These are phyloP conservation scores for Tenrec ecaudatus DNA, from an alignment of 2,113 vertebrate species.

Conservation along the genomic window DNA sequence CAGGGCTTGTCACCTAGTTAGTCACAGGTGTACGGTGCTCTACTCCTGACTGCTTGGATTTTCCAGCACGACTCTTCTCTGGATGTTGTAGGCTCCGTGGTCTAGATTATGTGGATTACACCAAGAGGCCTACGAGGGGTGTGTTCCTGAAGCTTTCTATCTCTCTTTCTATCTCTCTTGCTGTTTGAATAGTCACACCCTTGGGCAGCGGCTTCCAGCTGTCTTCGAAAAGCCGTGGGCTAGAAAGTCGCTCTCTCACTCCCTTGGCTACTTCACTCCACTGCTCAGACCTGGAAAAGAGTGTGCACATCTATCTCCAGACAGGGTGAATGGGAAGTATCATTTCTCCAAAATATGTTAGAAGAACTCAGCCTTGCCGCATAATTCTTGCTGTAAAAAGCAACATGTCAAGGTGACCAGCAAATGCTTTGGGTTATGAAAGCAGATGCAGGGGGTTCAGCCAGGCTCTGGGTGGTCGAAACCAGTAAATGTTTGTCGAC, in stretches of 20 bases:
- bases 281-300: neutral
- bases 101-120: neutral
- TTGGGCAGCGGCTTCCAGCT: neutral
- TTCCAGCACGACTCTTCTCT: neutral
- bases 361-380: neutral
- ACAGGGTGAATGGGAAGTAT: neutral
- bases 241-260: neutral
- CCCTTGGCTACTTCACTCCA: neutral
- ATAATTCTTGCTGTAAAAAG: neutral
- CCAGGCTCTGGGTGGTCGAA: neutral
- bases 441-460: neutral
- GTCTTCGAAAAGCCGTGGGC: neutral
- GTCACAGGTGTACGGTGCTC: no score
- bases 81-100: neutral
- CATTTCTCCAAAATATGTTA: neutral
- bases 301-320: neutral
- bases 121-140: neutral
- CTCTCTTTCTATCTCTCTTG: accelerated
- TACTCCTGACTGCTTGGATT: neutral
- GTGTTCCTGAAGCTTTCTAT: neutral
- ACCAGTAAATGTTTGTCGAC: neutral
- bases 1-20: neutral
- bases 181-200: no score
- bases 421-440: neutral
- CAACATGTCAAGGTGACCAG: neutral